These are phyloP conservation scores for Python bivittatus DNA, from an alignment of 2,113 vertebrate species.

Conservation along the genomic window DNA sequence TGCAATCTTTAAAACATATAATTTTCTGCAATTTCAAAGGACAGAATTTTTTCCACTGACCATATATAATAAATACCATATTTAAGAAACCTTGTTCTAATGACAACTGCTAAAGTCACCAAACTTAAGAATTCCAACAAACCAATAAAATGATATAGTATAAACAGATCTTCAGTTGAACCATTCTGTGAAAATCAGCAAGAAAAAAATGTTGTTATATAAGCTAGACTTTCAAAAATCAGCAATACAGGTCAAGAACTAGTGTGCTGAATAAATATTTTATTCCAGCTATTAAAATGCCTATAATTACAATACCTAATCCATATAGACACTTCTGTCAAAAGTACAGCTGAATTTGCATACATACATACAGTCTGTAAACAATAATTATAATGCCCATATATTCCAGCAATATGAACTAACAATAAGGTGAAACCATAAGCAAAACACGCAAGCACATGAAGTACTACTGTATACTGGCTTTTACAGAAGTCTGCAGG, in stretches of 20 bases:
- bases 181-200: conserved; percentile 47
- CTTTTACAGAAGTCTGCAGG: neutral
- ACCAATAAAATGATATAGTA: conserved; percentile 35
- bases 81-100: conserved; percentile 60
- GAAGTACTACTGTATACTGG: neutral
- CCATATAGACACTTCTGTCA: neutral
- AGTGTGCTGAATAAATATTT: neutral
- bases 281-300: neutral
- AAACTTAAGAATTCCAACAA: conserved; percentile 47
- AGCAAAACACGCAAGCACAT: neutral
- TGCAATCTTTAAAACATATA: neutral
- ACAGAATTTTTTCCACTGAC: neutral
- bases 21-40: neutral
- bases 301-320: neutral
- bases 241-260: conserved; percentile 7
- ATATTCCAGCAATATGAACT: neutral
- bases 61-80: conserved; percentile 54
- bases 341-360: neutral
- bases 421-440: neutral
- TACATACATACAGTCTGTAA: neutral
- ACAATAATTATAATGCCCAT: neutral
- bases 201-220: conserved; percentile 9
- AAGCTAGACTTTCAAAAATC: conserved; percentile 13
- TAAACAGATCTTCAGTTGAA: conserved; percentile 27
- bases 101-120: conserved; percentile 53